phyloP scores from a whole-genome alignment of 2,797 vertebrate genomes.

The Carcharodon carcharias region DNA sequence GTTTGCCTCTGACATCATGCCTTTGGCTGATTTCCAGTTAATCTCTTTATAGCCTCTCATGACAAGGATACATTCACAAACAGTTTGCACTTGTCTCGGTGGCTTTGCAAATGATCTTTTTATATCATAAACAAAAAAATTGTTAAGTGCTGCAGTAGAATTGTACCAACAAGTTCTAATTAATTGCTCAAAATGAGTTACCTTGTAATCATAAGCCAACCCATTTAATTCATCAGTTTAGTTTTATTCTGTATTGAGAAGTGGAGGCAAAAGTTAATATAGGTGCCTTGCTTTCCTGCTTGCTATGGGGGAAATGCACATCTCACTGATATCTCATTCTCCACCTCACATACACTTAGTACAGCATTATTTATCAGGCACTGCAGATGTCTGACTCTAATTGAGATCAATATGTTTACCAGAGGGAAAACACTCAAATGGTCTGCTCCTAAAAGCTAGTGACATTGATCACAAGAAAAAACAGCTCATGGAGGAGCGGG shows the following conservation, averaged over 20 bases:
- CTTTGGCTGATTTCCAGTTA: slow-evolving; percentile 85
- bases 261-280: neutral
- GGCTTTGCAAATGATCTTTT: slow-evolving; percentile 90
- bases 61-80: slow-evolving; percentile 92
- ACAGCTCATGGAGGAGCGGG: neutral
- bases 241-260: neutral
- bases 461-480: neutral
- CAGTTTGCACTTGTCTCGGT: slow-evolving; percentile 82
- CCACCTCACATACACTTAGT: neutral
- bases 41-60: slow-evolving; percentile 87
- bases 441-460: neutral
- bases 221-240: neutral
- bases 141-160: neutral
- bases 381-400: neutral
- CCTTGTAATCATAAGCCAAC: neutral
- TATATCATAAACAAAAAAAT: neutral
- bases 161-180: slow-evolving; percentile 8
- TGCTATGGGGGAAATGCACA: neutral
- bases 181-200: slow-evolving; percentile 21
- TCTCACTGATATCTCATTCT: neutral
- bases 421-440: neutral
- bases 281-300: neutral
- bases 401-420: neutral
- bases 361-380: neutral
- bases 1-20: slow-evolving; percentile 93